These are phyloP conservation scores for Drosophila equinoxialis DNA, from an alignment of 1,140 invertebrate genomes.

Conservation along the genomic window DNA sequence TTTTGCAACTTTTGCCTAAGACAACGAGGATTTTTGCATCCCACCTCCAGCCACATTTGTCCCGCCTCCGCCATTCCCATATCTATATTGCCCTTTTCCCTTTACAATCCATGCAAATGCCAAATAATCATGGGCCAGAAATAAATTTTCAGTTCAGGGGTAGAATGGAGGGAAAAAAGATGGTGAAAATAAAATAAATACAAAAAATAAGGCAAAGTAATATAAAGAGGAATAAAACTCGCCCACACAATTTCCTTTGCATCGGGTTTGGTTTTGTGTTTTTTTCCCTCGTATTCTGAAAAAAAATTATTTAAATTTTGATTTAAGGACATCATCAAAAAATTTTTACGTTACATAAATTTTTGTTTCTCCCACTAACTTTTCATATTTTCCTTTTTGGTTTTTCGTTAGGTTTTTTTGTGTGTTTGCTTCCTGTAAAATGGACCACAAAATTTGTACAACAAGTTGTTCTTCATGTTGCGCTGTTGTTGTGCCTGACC, in stretches of 20 bases:
- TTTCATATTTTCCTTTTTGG: slow-evolving; percentile 51
- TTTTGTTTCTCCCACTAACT: slow-evolving; percentile 55
- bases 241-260: slow-evolving; percentile 7
- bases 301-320: slow-evolving; percentile 80
- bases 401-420: background rate
- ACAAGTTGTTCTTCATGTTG: slow-evolving; percentile 59
- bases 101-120: slow-evolving; percentile 47
- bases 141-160: slow-evolving; percentile 59
- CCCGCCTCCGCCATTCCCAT: background rate
- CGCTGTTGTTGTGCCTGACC: background rate
- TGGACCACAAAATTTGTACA: slow-evolving; percentile 77
- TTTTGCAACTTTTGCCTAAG: slow-evolving; percentile 54
- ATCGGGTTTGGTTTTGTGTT: background rate
- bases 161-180: slow-evolving; percentile 57
- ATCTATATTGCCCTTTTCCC: slow-evolving; percentile 32
- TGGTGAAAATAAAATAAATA: slow-evolving; percentile 20
- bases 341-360: slow-evolving; percentile 80
- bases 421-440: slow-evolving; percentile 48
- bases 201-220: slow-evolving; percentile 40
- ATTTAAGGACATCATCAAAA: slow-evolving; percentile 81
- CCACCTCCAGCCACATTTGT: background rate
- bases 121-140: slow-evolving; percentile 65
- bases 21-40: slow-evolving; percentile 64
- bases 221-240: slow-evolving; percentile 55
- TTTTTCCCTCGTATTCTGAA: slow-evolving; percentile 11